Evolutionary conservation across 2,113 vertebrate genomes (phyloP).

Genomic region (Brienomyrus longianalis): DNA sequence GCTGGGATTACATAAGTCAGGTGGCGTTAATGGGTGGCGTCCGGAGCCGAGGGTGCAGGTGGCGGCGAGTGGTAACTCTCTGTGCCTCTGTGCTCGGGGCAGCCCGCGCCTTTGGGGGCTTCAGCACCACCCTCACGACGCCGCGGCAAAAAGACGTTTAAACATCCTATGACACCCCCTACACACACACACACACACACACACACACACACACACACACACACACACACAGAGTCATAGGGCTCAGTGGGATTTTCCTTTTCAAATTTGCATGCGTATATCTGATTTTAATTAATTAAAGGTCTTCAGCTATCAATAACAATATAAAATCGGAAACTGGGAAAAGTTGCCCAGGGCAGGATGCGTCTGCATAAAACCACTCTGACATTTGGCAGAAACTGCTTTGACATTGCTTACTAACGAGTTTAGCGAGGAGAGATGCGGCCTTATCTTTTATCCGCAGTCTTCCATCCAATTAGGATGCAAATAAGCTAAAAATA

Average conservation of each 20-base stretch:
- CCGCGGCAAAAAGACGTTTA: not conserved
- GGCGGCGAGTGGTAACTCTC: not conserved
- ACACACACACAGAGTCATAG: not conserved
- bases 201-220: not conserved
- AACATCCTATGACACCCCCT: not conserved
- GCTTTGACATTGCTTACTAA: conserved; percentile 2
- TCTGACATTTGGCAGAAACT: not conserved
- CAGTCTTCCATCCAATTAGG: conserved; percentile 3
- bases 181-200: not conserved
- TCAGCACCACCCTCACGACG: not conserved
- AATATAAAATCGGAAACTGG: not conserved
- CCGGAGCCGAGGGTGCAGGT: no score
- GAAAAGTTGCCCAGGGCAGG: not conserved
- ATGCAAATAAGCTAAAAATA: conserved; percentile 12
- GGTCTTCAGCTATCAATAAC: not conserved
- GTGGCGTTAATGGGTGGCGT: not conserved
- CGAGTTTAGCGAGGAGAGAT: not conserved
- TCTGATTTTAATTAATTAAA: conserved; percentile 1
- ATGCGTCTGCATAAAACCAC: not conserved
- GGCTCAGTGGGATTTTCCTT: not conserved
- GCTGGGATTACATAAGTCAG: not conserved
- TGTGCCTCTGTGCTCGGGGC: not conserved
- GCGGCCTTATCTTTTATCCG: not conserved
- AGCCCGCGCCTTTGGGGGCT: not conserved
- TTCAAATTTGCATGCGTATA: not conserved